Evolutionary conservation across 2,797 vertebrate species (phyloP), one percentile per base, ranked within the genome.

Genomic region (Ctenopoma kingsleyae): DNA sequence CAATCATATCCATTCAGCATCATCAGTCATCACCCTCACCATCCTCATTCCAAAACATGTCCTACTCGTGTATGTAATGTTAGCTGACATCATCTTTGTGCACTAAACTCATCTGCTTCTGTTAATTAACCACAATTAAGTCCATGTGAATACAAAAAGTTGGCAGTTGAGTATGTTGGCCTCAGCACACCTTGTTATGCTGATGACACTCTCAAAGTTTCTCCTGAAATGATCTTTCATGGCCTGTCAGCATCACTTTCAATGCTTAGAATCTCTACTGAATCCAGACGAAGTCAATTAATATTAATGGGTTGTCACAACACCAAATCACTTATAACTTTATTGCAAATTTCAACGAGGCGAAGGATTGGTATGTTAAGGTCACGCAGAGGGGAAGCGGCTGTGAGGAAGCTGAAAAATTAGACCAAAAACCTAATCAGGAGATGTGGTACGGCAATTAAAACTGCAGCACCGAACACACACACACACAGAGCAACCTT

Each of bases 221-320:
- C 66, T 78, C 67, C 70, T 65, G 54, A 82, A 85, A 81, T 87
- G 81, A 88, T 90, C 68, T 80, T 83, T 81, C 62, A 25, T 80
- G 80, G 85, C 83, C 81, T 70, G 83, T 70, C 52, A 60, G 72
- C 64, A 22, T 47, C 50, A 12, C 81, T 65, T 74, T 54, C 62
- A 56, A 25, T 32, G 30, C 83, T 58, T 63, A 41, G 91, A 91
- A 92, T 93, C 86, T 77, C 81, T 88, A 90, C 89, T 82, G 85
- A 92, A 84, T 66, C 51, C 64, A 80, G 72, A 73, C 36, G 5
- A 71, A 51, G 54, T 61, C 43, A 51, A 87, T 93, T 92, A 90
- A 93, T 93, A 92, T 93, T 93, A 91, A 92, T 92, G 82, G 74
- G 62, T 88, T 81, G 83, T 89, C 89, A 89, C 83, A 86, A 86